Percentiles rank a stretch among this genome's conserved stretches.
These are phyloP conservation scores for Carcinoscorpius rotundicauda DNA, from an alignment of 1,140 invertebrate genomes.

Conservation along the genomic window DNA sequence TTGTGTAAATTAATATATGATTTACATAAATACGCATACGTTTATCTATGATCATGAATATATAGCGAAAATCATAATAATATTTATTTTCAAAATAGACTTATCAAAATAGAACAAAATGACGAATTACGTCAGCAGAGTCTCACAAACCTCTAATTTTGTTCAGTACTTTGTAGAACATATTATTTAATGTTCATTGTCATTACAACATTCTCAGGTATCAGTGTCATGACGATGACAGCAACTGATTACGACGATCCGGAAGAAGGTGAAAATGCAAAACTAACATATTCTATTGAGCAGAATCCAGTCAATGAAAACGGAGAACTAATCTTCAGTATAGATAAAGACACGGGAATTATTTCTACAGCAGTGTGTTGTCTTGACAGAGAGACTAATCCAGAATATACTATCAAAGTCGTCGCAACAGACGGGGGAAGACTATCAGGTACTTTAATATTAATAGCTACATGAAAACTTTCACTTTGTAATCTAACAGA, in stretches of 20 bases:
- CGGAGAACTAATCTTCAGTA: constrained; percentile 87
- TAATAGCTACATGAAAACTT: constrained; percentile 13
- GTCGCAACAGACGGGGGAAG: constrained; percentile 31
- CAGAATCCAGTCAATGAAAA: constrained; percentile 95
- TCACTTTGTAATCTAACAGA: too few species aligned
- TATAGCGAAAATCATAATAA: too few species aligned
- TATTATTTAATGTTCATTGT: too few species aligned
- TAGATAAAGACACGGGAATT: constrained; percentile 85
- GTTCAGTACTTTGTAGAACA: too few species aligned
- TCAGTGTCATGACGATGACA: constrained; percentile 96
- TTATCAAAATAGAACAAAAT: too few species aligned
- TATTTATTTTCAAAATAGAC: too few species aligned
- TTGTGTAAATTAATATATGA: too few species aligned
- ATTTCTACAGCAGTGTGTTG: constrained; percentile 92
- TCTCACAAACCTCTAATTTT: too few species aligned
- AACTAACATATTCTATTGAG: constrained; percentile 82
- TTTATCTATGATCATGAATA: neutral
- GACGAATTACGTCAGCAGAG: too few species aligned
- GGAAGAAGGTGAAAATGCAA: constrained; percentile 81
- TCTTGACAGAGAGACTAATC: constrained; percentile 81
- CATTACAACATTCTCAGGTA: constrained; percentile 30
- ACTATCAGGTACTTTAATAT: constrained; percentile 20
- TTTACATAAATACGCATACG: neutral
- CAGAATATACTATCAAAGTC: constrained; percentile 94
- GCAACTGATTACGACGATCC: constrained; percentile 95